Conservation (phyloP, 2,113 vertebrate species). For the Podilymbus podiceps region DNA sequence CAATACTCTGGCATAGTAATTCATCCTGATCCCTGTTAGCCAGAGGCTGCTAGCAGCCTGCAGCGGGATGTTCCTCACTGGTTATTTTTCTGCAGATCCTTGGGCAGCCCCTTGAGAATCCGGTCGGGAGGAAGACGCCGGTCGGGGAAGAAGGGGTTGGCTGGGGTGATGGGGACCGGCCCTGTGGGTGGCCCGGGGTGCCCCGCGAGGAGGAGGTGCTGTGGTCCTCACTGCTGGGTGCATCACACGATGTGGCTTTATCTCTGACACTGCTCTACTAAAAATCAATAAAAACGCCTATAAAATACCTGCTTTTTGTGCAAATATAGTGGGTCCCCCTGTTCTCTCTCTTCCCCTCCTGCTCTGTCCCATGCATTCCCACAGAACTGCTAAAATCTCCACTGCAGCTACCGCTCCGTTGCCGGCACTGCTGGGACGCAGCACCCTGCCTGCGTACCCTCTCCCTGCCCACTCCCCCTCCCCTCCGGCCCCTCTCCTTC, state of each 20-base stretch:
- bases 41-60: background rate
- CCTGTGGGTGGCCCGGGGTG: rapidly evolving
- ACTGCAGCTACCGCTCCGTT: rapidly evolving
- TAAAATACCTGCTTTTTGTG: background rate
- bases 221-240: rapidly evolving
- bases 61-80: background rate
- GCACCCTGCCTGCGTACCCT: background rate
- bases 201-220: background rate
- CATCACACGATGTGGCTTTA: background rate
- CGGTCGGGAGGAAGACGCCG: rapidly evolving
- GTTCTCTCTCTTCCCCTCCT: background rate
- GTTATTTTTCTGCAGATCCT: background rate
- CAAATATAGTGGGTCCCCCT: background rate
- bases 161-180: background rate
- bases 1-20: background rate
- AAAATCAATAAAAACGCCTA: background rate
- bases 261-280: background rate
- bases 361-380: background rate
- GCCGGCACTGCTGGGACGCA: background rate
- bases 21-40: background rate
- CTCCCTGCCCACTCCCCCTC: background rate
- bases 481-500: background rate
- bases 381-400: background rate
- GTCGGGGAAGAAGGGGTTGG: background rate
- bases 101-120: background rate